Conservation (phyloP, 2,888 invertebrate genomes). For the Idaea dimidiata region DNA sequence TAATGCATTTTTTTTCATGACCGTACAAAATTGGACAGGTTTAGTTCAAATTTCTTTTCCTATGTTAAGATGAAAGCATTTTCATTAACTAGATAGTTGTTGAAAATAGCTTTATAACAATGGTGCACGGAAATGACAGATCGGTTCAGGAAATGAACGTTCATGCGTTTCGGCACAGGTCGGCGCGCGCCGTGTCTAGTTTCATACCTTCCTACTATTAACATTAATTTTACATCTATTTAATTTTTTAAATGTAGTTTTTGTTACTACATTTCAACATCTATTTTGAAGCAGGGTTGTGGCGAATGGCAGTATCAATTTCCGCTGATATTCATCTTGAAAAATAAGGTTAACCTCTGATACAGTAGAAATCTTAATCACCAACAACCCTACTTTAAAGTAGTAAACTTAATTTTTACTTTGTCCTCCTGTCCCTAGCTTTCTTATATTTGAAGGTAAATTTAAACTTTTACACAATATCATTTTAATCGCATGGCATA, state of each 20-base stretch:
- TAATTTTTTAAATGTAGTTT: conserved; percentile 6
- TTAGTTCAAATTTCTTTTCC: not conserved
- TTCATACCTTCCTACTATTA: conserved; percentile 42
- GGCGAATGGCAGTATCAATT: no score
- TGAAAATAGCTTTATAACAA: conserved; percentile 58
- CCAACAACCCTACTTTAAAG: no score
- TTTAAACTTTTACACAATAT: not conserved
- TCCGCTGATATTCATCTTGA: no score
- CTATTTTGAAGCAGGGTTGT: no score
- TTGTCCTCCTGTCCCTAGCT: no score
- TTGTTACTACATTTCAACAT: not conserved
- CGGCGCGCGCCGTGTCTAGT: conserved; percentile 56
- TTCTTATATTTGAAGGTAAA: no score
- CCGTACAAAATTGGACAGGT: no score
- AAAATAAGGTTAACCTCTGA: no score
- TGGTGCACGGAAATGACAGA: conserved; percentile 56
- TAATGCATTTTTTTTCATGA: no score
- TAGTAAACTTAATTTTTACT: no score
- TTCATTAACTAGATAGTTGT: conserved; percentile 19
- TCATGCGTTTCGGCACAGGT: conserved; percentile 53
- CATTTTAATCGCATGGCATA: not conserved
- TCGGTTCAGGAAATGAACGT: conserved; percentile 63
- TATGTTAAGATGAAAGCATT: not conserved
- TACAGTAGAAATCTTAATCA: no score
- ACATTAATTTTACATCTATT: conserved; percentile 28